Conservation (phyloP, 2,888 invertebrate species). For the Cataglyphis rosenhaueri region DNA sequence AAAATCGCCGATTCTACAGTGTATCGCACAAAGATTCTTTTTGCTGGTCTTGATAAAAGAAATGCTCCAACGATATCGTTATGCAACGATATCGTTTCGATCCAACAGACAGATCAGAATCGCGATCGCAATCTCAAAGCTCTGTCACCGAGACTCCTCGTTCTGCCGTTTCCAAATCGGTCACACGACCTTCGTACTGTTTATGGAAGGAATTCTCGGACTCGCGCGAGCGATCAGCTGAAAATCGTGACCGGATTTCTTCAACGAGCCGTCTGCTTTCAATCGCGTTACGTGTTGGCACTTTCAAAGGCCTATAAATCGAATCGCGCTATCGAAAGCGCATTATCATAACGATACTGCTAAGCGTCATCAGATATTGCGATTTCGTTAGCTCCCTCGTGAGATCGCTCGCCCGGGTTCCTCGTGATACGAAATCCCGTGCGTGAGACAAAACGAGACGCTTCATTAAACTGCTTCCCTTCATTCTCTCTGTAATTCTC, state of each 20-base stretch:
- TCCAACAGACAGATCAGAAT: slow-evolving; percentile 34
- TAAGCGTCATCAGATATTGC: slow-evolving; percentile 32
- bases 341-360: slow-evolving; percentile 55
- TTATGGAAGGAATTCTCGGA: slow-evolving; percentile 38
- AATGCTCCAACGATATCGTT: slow-evolving; percentile 21
- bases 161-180: slow-evolving; percentile 62
- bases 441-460: slow-evolving; percentile 21
- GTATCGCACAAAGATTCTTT: slow-evolving; percentile 6
- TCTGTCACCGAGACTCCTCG: slow-evolving; percentile 47
- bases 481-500: slow-evolving; percentile 18
- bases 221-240: slow-evolving; percentile 6
- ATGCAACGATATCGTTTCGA: slow-evolving; percentile 17
- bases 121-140: slow-evolving; percentile 47
- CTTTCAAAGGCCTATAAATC: slow-evolving; percentile 32
- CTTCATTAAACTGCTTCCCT: neutral
- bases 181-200: slow-evolving; percentile 59
- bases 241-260: slow-evolving; percentile 51
- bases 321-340: slow-evolving; percentile 33
- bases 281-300: slow-evolving; percentile 35
- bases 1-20: slow-evolving; percentile 8
- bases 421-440: slow-evolving; percentile 17
- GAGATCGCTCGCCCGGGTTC: slow-evolving; percentile 7
- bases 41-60: slow-evolving; percentile 22
- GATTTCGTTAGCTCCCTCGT: neutral
- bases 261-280: slow-evolving; percentile 34